Base-by-base conservation (phyloP, 2,113 vertebrate genomes). In the Dromiciops gliroides region DNA sequence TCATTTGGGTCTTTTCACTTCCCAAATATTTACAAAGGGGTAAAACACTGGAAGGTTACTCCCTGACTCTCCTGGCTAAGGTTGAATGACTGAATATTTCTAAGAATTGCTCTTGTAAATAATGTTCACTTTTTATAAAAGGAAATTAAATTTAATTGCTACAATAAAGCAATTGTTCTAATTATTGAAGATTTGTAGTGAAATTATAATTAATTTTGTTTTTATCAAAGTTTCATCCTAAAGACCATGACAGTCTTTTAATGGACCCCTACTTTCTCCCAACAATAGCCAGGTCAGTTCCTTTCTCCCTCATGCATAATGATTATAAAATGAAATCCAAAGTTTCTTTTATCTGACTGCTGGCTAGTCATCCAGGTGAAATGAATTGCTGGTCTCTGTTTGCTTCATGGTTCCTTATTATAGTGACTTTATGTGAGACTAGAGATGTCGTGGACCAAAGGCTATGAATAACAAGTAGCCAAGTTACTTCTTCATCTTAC, bases 61-160 rank as follows among this genome's bases (percentile, higher is more conserved):
- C 92, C 50, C 50, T 90, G 24, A 90, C 51, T 89, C 26, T 90
- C 75, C 47, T 53, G 48, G 92, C 90, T 93, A 53, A 93, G 91
- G 0, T 90, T 94, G 60, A 44, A 92, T 93, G 51, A 22, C 3
- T 90, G 50, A 89, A 92, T 37, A 92, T 50, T 94, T 26, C 0
- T 24, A 44, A 95, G 25, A 52, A 53, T 95, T 48, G 93, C 51
- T 44, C 12, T 90, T 23, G 47, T 28, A 50, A 49, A 94, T 90
- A 25, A 11, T 56, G 52, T 37, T 24, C 16, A n/a, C 19, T 52
- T 95, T 95, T 95, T 95, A 94, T 28, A 91, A 28, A 90, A 83
- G n/a, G 31, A 51, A 31, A 48, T 95, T 96, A 26, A 96, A 96
- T 96, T 95, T 94, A 96, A 95, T 95, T 95, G 53, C n/a, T 94